Evolutionary conservation across 1,140 invertebrate species (phyloP).

Genomic region (Limonius californicus): DNA sequence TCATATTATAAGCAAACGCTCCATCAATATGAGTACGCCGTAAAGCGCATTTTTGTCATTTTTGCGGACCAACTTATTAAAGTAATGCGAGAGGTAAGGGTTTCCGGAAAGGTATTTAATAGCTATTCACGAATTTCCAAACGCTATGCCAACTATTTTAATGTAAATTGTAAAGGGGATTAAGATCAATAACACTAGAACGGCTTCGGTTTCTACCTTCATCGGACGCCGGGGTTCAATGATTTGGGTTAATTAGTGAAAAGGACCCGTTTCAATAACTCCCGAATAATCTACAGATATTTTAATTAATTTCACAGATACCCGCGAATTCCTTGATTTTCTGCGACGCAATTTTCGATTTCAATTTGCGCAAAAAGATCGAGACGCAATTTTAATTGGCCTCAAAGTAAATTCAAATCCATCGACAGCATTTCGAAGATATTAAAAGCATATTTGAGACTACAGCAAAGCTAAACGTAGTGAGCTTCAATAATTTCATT

Average conservation of each 20-base stretch:
- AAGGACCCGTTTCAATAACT: background rate
- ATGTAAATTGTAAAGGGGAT: background rate
- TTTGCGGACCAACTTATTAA: no score
- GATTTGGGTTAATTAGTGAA: background rate
- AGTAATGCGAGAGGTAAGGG: no score
- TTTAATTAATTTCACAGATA: background rate
- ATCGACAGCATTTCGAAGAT: background rate
- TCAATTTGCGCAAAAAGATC: background rate
- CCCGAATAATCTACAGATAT: background rate
- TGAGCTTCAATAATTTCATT: no score
- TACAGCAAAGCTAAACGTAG: no score
- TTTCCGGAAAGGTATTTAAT: no score
- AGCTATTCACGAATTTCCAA: no score
- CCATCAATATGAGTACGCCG: no score
- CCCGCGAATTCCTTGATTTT: background rate
- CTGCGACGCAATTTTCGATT: background rate
- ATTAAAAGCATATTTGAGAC: background rate
- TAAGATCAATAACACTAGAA: background rate
- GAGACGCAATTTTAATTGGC: background rate
- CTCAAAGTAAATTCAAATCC: background rate
- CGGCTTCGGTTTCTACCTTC: background rate
- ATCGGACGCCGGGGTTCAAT: background rate
- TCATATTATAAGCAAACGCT: no score
- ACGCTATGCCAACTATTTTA: background rate
- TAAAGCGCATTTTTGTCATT: no score